phyloP scores from a whole-genome alignment of 2,113 vertebrate species.

The Panthera leo region DNA sequence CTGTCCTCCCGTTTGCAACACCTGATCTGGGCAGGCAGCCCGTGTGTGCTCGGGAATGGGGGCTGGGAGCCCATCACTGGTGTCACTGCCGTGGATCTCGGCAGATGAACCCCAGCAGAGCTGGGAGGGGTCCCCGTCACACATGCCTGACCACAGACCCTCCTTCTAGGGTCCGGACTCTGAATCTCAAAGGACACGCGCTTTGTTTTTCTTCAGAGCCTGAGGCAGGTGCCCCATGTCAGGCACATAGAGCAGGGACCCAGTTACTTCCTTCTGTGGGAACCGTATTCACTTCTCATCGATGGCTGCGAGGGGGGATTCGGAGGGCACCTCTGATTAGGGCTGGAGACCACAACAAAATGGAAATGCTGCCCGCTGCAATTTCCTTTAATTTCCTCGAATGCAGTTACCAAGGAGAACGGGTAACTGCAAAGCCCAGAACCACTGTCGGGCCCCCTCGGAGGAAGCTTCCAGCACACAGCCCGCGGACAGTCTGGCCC shows the following conservation, averaged over 20 bases:
- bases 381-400: neutral
- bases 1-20: accelerated
- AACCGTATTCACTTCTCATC: neutral
- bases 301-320: accelerated
- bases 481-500: accelerated
- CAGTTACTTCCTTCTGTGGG: accelerated
- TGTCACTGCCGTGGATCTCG: accelerated
- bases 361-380: neutral
- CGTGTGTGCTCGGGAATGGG: accelerated
- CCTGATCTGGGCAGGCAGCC: neutral
- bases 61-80: accelerated
- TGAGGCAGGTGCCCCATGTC: accelerated
- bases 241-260: accelerated
- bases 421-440: neutral
- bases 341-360: neutral
- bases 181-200: accelerated
- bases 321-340: accelerated
- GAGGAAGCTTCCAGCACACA: neutral
- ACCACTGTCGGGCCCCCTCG: accelerated
- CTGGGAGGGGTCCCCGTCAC: accelerated
- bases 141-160: accelerated
- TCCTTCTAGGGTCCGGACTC: neutral
- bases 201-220: neutral
- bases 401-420: neutral
- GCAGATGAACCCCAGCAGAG: accelerated